Evolutionary conservation across 2,113 vertebrate genomes (phyloP).

Genomic region (Muntiacus reevesi): DNA sequence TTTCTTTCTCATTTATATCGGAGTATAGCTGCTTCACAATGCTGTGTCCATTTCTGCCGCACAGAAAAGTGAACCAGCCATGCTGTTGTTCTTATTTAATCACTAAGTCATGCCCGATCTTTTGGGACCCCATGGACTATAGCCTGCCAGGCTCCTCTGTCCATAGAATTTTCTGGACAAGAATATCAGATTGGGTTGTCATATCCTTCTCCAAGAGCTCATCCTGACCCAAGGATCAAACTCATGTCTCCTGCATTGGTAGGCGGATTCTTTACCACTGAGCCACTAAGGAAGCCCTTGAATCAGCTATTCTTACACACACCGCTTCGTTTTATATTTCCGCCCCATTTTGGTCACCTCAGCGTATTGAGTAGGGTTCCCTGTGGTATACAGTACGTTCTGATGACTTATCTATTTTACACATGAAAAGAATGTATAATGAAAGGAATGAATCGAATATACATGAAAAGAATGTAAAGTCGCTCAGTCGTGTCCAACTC

Average conservation of each 20-base stretch:
- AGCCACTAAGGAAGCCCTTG: not conserved
- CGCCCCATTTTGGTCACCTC: too few relatives aligned
- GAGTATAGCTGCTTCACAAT: not conserved
- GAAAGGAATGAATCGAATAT: not conserved
- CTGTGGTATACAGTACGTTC: not conserved
- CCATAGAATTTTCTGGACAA: not conserved
- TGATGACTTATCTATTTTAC: not conserved
- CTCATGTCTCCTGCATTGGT: not conserved
- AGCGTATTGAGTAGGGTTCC: fast-evolving
- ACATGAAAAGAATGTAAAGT: not conserved
- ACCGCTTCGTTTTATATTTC: not conserved
- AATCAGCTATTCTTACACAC: not conserved
- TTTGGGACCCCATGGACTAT: not conserved
- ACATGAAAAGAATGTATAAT: not conserved
- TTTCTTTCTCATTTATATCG: not conserved
- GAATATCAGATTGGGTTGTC: not conserved
- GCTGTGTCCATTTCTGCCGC: not conserved
- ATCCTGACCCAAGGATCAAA: not conserved
- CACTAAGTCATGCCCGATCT: not conserved
- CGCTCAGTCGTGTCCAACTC: fast-evolving
- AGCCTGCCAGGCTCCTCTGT: not conserved
- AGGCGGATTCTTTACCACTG: not conserved
- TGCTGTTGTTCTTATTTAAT: not conserved
- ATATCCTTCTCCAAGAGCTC: not conserved
- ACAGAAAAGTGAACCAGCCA: not conserved